Evolutionary conservation across 2,888 invertebrate genomes (phyloP).

Genomic region (Trachelus iudaicus): DNA sequence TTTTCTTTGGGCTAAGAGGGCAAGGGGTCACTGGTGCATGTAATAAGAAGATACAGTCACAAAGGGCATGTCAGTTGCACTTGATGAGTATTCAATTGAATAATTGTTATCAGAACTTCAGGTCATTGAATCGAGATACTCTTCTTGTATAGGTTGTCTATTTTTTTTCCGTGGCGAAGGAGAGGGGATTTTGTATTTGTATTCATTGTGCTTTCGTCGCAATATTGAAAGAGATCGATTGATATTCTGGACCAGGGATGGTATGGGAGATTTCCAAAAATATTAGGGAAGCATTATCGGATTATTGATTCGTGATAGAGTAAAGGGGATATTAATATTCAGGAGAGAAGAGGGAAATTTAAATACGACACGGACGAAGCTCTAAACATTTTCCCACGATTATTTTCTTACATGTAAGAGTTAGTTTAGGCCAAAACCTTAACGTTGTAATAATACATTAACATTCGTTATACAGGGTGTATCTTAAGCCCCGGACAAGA

Average conservation of each 20-base stretch:
- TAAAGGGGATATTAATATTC: conserved; percentile 27
- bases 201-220: neutral
- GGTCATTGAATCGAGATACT: neutral
- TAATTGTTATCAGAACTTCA: neutral
- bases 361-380: conserved; percentile 5
- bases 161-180: neutral
- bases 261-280: conserved; percentile 19
- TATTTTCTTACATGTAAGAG: no score
- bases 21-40: conserved; percentile 38
- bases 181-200: neutral
- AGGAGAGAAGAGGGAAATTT: conserved; percentile 16
- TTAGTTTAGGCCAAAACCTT: no score
- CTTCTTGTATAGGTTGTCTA: neutral
- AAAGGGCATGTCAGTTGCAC: conserved; percentile 41
- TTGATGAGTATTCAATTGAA: conserved; percentile 11
- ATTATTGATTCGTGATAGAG: conserved; percentile 23
- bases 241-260: neutral
- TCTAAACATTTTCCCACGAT: no score
- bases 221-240: neutral
- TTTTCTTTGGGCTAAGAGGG: conserved; percentile 34
- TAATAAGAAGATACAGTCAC: conserved; percentile 41
- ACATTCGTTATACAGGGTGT: no score
- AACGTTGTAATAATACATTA: no score
- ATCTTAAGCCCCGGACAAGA: no score
- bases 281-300: conserved; percentile 30